phyloP scores from a whole-genome alignment of 2,888 invertebrate species.

The Criorhina ranunculi region DNA sequence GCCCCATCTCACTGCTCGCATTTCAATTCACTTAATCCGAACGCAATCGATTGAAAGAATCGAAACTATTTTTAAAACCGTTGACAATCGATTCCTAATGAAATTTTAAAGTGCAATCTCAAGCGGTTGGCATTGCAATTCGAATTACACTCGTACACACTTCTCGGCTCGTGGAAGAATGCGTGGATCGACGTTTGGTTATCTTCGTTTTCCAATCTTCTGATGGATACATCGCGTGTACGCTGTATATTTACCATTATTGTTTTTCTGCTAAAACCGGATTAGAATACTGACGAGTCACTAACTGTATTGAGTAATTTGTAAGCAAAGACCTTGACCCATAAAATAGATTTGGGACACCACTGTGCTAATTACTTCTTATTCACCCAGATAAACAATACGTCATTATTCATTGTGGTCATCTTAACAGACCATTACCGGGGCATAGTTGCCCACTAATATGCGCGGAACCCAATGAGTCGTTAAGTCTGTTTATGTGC shows the following conservation, averaged over 20 bases:
- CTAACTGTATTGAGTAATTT: conserved; percentile 30
- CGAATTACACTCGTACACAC: conserved; percentile 19
- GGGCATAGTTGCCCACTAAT: conserved; percentile 9
- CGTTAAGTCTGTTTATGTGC: conserved; percentile 20
- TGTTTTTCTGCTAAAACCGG: conserved; percentile 13
- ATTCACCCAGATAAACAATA: conserved; percentile 8
- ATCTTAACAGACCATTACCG: conserved; percentile 22
- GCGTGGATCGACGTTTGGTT: background rate
- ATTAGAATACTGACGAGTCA: conserved; percentile 21
- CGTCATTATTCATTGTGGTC: conserved; percentile 45
- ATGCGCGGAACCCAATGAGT: conserved; percentile 45
- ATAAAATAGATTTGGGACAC: conserved; percentile 40
- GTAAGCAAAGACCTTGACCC: conserved; percentile 57
- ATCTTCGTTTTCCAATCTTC: conserved; percentile 11
- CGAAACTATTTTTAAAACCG: conserved; percentile 65
- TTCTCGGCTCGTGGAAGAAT: conserved; percentile 18
- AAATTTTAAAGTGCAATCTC: conserved; percentile 56
- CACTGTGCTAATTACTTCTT: conserved; percentile 47
- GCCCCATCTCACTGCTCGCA: background rate
- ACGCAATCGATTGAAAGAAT: conserved; percentile 62
- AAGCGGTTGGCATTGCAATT: conserved; percentile 39
- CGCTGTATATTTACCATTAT: conserved; percentile 14
- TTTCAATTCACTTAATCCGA: conserved; percentile 46
- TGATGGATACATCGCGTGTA: conserved; percentile 46
- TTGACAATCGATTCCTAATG: conserved; percentile 67